Evolutionary conservation across 2,113 vertebrate genomes (phyloP).

Genomic region (Sebastes fasciatus): DNA sequence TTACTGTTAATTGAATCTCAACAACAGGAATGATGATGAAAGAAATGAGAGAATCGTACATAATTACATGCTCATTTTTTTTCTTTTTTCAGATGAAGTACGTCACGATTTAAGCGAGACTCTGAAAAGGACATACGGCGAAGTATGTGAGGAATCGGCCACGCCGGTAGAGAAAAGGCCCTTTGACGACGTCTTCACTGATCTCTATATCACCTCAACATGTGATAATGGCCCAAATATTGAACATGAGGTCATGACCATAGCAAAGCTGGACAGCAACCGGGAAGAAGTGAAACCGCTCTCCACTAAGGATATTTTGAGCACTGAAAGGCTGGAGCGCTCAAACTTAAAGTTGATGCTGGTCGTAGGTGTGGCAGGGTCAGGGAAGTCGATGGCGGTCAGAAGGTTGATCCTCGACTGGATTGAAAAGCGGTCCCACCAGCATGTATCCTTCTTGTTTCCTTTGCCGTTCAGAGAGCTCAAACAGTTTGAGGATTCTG

Average conservation of each 20-base stretch:
- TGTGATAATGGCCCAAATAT: slow-evolving; percentile 75
- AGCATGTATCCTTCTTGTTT: slow-evolving; percentile 74
- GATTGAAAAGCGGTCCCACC: slow-evolving; percentile 66
- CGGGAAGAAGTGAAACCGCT: slow-evolving; percentile 2
- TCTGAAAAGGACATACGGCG: slow-evolving; percentile 72
- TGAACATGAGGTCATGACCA: slow-evolving; percentile 79
- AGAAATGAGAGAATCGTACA: neutral
- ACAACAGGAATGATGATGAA: neutral
- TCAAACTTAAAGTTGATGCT: slow-evolving; percentile 25
- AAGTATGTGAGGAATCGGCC: slow-evolving; percentile 45
- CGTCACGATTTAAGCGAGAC: slow-evolving; percentile 66
- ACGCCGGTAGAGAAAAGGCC: slow-evolving; percentile 40
- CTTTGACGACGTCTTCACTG: slow-evolving; percentile 65
- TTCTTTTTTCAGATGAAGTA: slow-evolving; percentile 76
- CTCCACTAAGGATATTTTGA: slow-evolving; percentile 61
- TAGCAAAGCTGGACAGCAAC: slow-evolving; percentile 66
- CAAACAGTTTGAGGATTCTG: slow-evolving; percentile 52
- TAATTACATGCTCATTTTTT: neutral
- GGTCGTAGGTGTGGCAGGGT: slow-evolving; percentile 72
- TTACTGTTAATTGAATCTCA: neutral
- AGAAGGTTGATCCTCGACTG: slow-evolving; percentile 79
- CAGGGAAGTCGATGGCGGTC: slow-evolving; percentile 76
- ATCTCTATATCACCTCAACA: slow-evolving; percentile 62
- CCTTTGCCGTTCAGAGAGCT: slow-evolving; percentile 77
- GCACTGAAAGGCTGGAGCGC: accelerated